phyloP scores from a whole-genome alignment of 2,888 invertebrate genomes.

The Andrena marginata region DNA sequence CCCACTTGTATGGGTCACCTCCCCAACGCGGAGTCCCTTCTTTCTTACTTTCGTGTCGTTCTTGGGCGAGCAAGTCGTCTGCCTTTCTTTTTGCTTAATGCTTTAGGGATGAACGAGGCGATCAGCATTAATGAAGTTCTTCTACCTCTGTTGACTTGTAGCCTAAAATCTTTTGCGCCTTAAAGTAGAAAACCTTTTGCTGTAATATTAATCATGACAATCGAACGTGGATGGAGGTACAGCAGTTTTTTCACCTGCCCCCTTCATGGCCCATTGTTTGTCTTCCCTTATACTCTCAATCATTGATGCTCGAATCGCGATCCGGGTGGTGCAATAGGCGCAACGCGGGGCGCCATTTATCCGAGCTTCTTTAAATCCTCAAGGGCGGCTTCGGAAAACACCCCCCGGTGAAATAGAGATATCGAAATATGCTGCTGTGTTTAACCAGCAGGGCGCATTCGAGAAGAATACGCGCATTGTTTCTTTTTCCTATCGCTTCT shows the following conservation, averaged over 20 bases:
- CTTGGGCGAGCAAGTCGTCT: neutral
- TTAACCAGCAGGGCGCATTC: constrained; percentile 43
- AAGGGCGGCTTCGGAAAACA: constrained; percentile 57
- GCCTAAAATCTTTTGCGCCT: too few species aligned
- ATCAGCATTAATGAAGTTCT: constrained; percentile 3
- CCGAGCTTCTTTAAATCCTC: constrained; percentile 59
- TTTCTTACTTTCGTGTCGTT: constrained; percentile 12
- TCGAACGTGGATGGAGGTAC: neutral
- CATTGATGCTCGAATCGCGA: constrained; percentile 46
- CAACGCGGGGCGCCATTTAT: constrained; percentile 61
- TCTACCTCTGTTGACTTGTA: too few species aligned
- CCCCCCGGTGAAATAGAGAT: constrained; percentile 49
- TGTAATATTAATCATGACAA: constrained; percentile 12
- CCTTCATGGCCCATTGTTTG: constrained; percentile 42
- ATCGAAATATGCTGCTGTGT: constrained; percentile 51
- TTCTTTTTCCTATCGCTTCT: constrained; percentile 27
- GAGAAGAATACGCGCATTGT: constrained; percentile 45
- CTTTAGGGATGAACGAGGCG: neutral
- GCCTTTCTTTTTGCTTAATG: neutral
- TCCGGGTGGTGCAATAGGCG: constrained; percentile 35
- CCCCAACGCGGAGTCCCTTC: constrained; percentile 30
- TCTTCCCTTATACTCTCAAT: constrained; percentile 37
- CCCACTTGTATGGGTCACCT: constrained; percentile 77
- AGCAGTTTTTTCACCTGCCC: constrained; percentile 59
- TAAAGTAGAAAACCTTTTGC: neutral